Evolutionary conservation across 2,888 invertebrate genomes (phyloP), one percentile per base, ranked within the genome.

Genomic region (Scaptomyza parva): DNA sequence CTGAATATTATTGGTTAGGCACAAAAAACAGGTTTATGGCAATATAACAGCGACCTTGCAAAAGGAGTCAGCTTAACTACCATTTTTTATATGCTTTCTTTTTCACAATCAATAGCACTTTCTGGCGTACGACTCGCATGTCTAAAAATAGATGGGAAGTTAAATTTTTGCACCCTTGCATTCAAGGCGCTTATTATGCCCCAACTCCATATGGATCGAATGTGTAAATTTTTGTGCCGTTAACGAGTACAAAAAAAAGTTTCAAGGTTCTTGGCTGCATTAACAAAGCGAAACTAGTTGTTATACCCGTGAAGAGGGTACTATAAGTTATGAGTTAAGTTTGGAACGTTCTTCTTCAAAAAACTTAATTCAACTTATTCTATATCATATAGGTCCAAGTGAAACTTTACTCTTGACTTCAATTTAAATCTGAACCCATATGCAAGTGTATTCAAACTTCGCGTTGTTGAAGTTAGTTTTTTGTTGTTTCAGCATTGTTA

Each of bases 201-300:
- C 70, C 51, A 74, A 85, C 74, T 80, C 63, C 52, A 30, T 54
- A 67, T 62, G 60, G 86, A 84, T 87, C 84, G 85, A 84, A 85
- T 79, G 85, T 86, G 87, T 79, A 81, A 84, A 84, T 84, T 84
- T 76, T n/a, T 47, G 30, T 48, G 33, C 48, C 14, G 6, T 22
- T 33, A 50, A 33, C 45, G 66, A 54, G 70, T 70, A 77, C 18
- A 30, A 47, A 47, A 73, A 78, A 78, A 76, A 71, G 70, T 81
- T 81, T 84, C 85, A 83, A 83, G 83, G 83, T 68, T 76, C 63
- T 52, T 55, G 37, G 37, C 60, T 70, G 69, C 60, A 58, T 68
- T 63, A 63, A 65, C 58, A 43, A 37, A 33, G 54, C 52, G n/a
- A 28, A 35, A 18, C 58, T 18, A 37, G 18, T 30, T 35, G 12